Evolutionary conservation across 2,797 vertebrate genomes (phyloP).

Genomic region (Crax fasciolata): DNA sequence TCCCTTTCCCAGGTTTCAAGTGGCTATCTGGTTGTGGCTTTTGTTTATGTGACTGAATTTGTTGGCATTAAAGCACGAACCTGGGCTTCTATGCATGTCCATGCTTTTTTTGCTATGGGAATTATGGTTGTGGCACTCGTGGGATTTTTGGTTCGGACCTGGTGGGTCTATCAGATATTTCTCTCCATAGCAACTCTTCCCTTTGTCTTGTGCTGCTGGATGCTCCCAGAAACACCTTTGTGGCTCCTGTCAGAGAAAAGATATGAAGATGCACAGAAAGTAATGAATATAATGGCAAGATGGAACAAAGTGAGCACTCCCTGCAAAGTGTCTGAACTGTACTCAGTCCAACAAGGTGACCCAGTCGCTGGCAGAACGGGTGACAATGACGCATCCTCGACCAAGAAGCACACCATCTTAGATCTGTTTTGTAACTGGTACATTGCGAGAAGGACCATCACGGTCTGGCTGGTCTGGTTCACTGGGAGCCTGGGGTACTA

Average conservation of each 20-base stretch:
- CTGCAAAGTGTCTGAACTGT: constrained; percentile 86
- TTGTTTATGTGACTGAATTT: constrained; percentile 96
- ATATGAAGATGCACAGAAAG: constrained; percentile 86
- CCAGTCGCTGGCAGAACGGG: background rate
- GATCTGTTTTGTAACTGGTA: constrained; percentile 90
- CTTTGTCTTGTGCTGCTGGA: constrained; percentile 94
- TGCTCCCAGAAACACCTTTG: constrained; percentile 94
- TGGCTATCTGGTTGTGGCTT: constrained; percentile 94
- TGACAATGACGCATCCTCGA: background rate
- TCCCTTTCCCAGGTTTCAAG: constrained; percentile 87
- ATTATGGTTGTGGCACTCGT: constrained; percentile 92
- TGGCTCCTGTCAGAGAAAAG: constrained; percentile 91
- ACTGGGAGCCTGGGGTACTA: constrained; percentile 95
- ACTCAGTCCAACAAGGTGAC: constrained; percentile 71
- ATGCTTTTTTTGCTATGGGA: constrained; percentile 92
- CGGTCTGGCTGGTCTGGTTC: constrained; percentile 95
- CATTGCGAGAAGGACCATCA: constrained; percentile 89
- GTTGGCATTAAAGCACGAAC: constrained; percentile 92
- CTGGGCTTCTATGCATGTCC: constrained; percentile 95
- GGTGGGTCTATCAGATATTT: constrained; percentile 95
- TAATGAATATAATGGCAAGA: constrained; percentile 88
- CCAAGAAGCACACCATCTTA: constrained; percentile 88
- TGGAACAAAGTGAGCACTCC: constrained; percentile 86
- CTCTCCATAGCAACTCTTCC: constrained; percentile 90
- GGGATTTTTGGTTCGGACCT: constrained; percentile 90